Evolutionary conservation across 2,113 vertebrate species (phyloP), one percentile per base, ranked within the genome.

Genomic region (Salvelinus namaycush): DNA sequence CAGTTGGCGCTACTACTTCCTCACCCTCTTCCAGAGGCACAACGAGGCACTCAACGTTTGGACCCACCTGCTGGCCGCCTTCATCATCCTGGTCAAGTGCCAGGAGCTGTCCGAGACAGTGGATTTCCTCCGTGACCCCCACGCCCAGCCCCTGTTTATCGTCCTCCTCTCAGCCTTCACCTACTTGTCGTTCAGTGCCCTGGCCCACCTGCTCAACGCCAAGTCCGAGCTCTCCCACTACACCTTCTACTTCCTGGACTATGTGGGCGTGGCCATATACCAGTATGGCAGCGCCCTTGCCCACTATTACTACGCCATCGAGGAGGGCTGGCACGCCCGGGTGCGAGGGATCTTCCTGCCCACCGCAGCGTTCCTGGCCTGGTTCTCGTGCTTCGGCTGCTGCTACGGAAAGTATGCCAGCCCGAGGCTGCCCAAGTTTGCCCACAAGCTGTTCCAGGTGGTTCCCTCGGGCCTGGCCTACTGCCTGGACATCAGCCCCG

Each of bases 161-260:
- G 91, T 98, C 22, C 88, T 96, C 13, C 82, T 91, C 0, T 88
- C 97, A 0, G 92, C 97, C 60, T 94, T 98, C 89, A 94, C 94
- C 76, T 98, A 97, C 92, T 92, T 98, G 86, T 92, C 89, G 0
- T 95, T 94, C 93, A 98, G 97, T 76, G 92, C 95, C 12, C 87
- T 97, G 7, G 97, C 97, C 9, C 97, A 99, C 80, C 95, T 99
- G 49, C 91, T 99, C 82, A 96, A 96, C 64, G 96, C 97, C 89
- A 97, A 96, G 51, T 99, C 97, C 0, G 97, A 98, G 92, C 95
- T 98, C 87, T 98, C 97, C 85, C 96, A 96, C 84, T 99, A 97
- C 86, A 88, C 93, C 57, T 99, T 98, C 91, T 99, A 97, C 92
- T 99, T 99, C 90, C 79, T 99, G 90, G 97, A 99, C 92, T 99